Evolutionary conservation across 2,113 vertebrate genomes (phyloP).

Genomic region (Galeopterus variegatus): DNA sequence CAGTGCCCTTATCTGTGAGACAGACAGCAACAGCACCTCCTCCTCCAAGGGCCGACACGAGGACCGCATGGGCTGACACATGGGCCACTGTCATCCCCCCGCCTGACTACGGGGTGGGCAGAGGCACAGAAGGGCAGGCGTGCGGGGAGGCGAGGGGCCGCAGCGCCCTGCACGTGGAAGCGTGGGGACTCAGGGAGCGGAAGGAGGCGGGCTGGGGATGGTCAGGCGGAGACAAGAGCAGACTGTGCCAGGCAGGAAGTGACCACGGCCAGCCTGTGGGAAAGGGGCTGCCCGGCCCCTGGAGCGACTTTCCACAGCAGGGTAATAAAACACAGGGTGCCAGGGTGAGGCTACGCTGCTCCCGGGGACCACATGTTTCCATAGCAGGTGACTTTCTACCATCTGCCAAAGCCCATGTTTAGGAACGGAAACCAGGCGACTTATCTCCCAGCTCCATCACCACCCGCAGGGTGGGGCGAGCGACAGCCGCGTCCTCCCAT

Average conservation of each 20-base stretch:
- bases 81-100: no score
- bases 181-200: not conserved
- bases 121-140: not conserved
- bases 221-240: no score
- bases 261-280: accelerated
- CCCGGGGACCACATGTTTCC: slow-evolving; percentile 65
- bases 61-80: not conserved
- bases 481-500: no score
- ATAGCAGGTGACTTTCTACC: slow-evolving; percentile 83
- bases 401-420: slow-evolving; percentile 74
- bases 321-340: not conserved
- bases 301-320: not conserved
- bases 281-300: not conserved
- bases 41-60: accelerated
- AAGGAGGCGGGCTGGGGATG: no score
- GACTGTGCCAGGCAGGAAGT: not conserved
- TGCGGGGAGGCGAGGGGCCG: no score
- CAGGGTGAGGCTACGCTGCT: not conserved
- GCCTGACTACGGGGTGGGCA: no score
- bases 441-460: slow-evolving; percentile 64
- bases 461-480: not conserved
- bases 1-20: not conserved
- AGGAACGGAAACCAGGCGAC: slow-evolving; percentile 84
- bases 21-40: not conserved
- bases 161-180: no score